Evolutionary conservation across 2,888 invertebrate species (phyloP), one percentile per base, ranked within the genome.

Genomic region (Cecidostiba fungosa): DNA sequence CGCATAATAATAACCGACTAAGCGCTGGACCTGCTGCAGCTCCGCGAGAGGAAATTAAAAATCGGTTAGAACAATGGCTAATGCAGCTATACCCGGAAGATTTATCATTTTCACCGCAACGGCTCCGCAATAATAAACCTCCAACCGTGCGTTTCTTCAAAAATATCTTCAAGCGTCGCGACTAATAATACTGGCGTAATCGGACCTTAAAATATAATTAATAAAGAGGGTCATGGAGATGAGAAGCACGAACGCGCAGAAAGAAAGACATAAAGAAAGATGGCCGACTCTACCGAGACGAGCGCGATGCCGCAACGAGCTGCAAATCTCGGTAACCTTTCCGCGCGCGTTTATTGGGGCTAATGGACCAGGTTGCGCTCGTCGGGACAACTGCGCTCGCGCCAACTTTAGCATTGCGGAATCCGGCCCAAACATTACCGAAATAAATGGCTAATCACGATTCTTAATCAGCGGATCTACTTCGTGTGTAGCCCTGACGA

Each of bases 371-470:
- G 90, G 91, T 92, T 93, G 91, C 90, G 90, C 88, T 89, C 72
- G 72, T 39, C 72, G 89, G 88, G 88, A 88, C 87, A 88, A 88
- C 88, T 79, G 77, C 88, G 86, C 88, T 88, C 88, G 89, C 88
- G 92, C 92, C 92, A 92, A 92, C 89, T 92, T 92, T 92, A 91
- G 90, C 90, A 73, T 84, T 87, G 86, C 82, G 91, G 90, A 91
- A 92, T 92, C 89, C 90, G 90, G 90, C 90, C 90, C 91, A 92
- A 92, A 91, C 91, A 91, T 89, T 90, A 92, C 91, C 89, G 88
- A 93, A 92, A 93, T 92, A 92, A 93, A 92, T 92, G 88, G 87
- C 91, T 92, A 92, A 93, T 92, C 91, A 90, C 89, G 89, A 91
- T 90, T 92, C 91, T 92, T 92, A 92, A 92, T 92, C 91, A 90